phyloP scores from a whole-genome alignment of 2,797 vertebrate species.

The Macroramphosus scolopax region DNA sequence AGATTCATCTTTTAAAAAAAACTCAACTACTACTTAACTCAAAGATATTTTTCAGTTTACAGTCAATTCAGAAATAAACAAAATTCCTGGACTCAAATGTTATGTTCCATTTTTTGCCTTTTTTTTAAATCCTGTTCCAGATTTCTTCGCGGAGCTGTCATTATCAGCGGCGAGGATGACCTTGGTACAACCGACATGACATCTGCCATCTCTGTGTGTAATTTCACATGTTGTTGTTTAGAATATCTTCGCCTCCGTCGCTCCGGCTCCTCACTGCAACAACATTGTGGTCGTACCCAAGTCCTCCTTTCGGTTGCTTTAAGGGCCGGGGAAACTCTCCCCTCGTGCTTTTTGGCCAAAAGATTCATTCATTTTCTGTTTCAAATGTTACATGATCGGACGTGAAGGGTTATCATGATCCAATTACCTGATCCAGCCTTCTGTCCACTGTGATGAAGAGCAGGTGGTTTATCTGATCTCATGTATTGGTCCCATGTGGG shows the following conservation, averaged over 20 bases:
- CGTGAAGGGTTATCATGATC: conserved; percentile 43
- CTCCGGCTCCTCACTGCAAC: conserved; percentile 28
- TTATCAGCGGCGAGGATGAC: conserved; percentile 1
- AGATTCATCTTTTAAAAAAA: too few relatives aligned
- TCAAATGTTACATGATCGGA: conserved; percentile 42
- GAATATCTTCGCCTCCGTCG: conserved; percentile 2
- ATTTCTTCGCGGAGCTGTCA: not conserved
- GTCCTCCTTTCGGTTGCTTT: conserved; percentile 33
- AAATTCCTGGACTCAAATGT: too few relatives aligned
- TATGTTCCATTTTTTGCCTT: not conserved
- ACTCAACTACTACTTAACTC: too few relatives aligned
- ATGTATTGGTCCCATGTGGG: conserved; percentile 37
- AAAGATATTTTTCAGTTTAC: too few relatives aligned
- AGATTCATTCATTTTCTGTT: conserved; percentile 33
- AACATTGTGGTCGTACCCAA: conserved; percentile 29
- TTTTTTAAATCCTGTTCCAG: not conserved
- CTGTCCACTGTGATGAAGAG: conserved; percentile 41
- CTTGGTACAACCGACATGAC: not conserved
- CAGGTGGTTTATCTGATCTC: conserved; percentile 52
- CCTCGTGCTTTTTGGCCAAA: conserved; percentile 21
- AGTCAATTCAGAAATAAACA: not conserved
- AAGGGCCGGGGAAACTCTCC: conserved; percentile 23
- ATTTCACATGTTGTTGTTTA: conserved; percentile 30
- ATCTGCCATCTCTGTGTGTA: conserved; percentile 1
- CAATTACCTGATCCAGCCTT: conserved; percentile 33